Conservation (phyloP, 2,888 invertebrate genomes). For the Caenorhabditis sp. region DNA sequence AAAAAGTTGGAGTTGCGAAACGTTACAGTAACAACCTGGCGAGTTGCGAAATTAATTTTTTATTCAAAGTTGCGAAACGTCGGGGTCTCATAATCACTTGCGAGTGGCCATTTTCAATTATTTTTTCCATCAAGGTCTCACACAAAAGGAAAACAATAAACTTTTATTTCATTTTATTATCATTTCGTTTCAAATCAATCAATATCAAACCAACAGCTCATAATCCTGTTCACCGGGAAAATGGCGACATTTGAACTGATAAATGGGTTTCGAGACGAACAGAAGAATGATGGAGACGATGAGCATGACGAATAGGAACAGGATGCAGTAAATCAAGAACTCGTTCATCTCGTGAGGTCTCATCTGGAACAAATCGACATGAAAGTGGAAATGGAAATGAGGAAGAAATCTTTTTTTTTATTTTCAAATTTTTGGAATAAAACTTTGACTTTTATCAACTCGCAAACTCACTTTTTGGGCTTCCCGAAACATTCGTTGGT, state of each 20-base stretch:
- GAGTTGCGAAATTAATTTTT: too few species aligned
- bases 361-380: too few species aligned
- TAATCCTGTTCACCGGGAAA: slow-evolving; percentile 68
- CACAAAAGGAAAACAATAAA: background rate
- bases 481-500: slow-evolving; percentile 1
- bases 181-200: background rate
- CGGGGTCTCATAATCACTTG: too few species aligned
- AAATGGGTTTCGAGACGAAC: slow-evolving; percentile 59
- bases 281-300: slow-evolving; percentile 56
- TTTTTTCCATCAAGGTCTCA: background rate
- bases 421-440: too few species aligned
- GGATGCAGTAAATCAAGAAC: slow-evolving; percentile 58
- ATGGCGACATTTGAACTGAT: slow-evolving; percentile 56
- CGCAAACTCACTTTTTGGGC: background rate
- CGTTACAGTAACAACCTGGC: too few species aligned
- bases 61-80: too few species aligned
- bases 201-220: slow-evolving; percentile 63
- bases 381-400: too few species aligned
- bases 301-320: slow-evolving; percentile 59
- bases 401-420: too few species aligned
- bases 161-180: too few species aligned
- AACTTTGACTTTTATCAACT: too few species aligned
- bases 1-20: too few species aligned
- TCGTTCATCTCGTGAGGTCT: slow-evolving; percentile 62
- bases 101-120: too few species aligned